A percentile compares a stretch with the other conserved stretches of the same genome.
Evolutionary conservation across 2,888 invertebrate species (phyloP).

Genomic region (Ochropacha duplaris): DNA sequence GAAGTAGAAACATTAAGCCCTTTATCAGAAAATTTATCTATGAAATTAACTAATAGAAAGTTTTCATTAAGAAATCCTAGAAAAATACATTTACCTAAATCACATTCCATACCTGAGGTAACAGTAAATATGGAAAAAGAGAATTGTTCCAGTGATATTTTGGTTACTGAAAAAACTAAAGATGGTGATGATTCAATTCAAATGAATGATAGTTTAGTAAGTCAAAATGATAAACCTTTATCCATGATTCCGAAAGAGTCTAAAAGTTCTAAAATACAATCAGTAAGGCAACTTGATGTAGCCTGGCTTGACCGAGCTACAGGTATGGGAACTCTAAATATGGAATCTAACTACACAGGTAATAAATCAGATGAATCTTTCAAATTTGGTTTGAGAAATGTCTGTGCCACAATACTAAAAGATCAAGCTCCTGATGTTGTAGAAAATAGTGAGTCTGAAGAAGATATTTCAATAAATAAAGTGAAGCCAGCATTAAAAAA

Average conservation of each 20-base stretch:
- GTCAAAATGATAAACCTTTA: neutral
- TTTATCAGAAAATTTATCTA: slow-evolving; percentile 87
- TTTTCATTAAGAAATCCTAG: slow-evolving; percentile 90
- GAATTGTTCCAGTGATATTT: slow-evolving; percentile 19
- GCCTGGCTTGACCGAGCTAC: slow-evolving; percentile 75
- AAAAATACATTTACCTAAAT: slow-evolving; percentile 74
- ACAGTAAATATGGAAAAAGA: slow-evolving; percentile 24
- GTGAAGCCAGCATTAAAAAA: slow-evolving; percentile 84
- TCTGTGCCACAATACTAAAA: slow-evolving; percentile 40
- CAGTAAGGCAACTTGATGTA: slow-evolving; percentile 60
- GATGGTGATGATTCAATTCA: slow-evolving; percentile 8
- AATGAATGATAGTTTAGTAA: slow-evolving; percentile 3
- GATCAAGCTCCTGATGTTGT: slow-evolving; percentile 82
- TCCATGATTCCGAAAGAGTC: no score
- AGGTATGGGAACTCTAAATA: slow-evolving; percentile 52
- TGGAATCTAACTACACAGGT: slow-evolving; percentile 23
- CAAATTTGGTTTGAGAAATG: slow-evolving; percentile 69
- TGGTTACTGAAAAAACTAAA: slow-evolving; percentile 13
- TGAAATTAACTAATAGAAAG: slow-evolving; percentile 84
- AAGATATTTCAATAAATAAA: slow-evolving; percentile 64
- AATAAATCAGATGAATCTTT: slow-evolving; percentile 17
- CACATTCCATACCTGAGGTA: slow-evolving; percentile 31
- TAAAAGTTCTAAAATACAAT: slow-evolving; percentile 7
- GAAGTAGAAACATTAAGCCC: slow-evolving; percentile 48
- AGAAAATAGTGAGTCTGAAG: slow-evolving; percentile 88